phyloP scores from a whole-genome alignment of 2,113 vertebrate species.

The Muntiacus reevesi region DNA sequence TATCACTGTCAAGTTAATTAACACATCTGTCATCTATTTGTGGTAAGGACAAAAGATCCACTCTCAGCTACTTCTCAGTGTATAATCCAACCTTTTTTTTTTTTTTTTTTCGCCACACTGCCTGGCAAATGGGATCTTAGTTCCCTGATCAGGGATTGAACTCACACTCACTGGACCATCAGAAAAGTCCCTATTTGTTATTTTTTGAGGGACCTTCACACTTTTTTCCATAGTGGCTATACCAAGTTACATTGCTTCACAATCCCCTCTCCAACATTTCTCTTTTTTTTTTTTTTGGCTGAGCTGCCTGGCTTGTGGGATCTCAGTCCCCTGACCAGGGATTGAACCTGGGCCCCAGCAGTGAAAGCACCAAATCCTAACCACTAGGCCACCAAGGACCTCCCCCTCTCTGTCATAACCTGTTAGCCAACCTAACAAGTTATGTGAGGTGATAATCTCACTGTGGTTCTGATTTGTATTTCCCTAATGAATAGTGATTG shows the following conservation, averaged over 20 bases:
- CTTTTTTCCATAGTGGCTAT: not conserved
- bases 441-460: not conserved
- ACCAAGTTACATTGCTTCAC: not conserved
- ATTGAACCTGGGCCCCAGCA: not conserved
- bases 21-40: not conserved
- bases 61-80: not conserved
- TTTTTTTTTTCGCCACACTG: not conserved
- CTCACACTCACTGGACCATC: not conserved
- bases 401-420: not conserved
- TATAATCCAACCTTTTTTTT: not conserved
- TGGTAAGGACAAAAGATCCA: not conserved
- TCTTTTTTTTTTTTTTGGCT: not conserved
- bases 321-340: not conserved
- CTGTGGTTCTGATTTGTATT: not conserved
- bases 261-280: not conserved
- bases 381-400: not conserved
- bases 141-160: not conserved
- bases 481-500: not conserved
- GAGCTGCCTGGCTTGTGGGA: not conserved
- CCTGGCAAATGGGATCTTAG: not conserved
- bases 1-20: not conserved
- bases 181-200: not conserved
- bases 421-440: not conserved
- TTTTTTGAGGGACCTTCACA: not conserved
- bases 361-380: not conserved